Conservation (phyloP, 2,797 vertebrate genomes). For the Molothrus aeneus region DNA sequence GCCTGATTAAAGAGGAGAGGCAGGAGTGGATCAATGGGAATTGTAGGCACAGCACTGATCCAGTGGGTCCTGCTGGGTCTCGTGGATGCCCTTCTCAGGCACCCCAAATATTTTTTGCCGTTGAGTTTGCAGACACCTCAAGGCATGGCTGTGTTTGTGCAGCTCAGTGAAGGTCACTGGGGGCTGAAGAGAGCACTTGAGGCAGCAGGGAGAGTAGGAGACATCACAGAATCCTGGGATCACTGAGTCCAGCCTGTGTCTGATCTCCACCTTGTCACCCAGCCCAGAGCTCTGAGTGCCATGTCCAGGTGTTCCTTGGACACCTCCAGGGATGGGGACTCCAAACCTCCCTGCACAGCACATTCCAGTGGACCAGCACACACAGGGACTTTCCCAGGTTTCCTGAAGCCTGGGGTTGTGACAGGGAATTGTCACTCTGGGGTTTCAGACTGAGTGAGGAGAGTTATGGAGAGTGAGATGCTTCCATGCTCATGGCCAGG, state of each 20-base stretch:
- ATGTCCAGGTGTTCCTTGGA: fast-evolving
- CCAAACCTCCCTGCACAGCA: background rate
- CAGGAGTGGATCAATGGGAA: background rate
- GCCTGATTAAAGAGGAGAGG: conserved; percentile 10
- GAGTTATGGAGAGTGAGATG: background rate
- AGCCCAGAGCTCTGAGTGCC: background rate
- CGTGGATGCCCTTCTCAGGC: background rate
- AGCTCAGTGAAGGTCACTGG: background rate
- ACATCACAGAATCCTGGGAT: background rate
- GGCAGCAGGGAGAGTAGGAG: background rate
- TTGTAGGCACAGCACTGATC: background rate
- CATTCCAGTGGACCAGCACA: background rate
- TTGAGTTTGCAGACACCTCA: background rate
- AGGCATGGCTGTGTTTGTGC: background rate
- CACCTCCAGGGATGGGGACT: background rate
- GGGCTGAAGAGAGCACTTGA: background rate
- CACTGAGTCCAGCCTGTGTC: fast-evolving
- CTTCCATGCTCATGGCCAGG: background rate
- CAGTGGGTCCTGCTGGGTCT: background rate
- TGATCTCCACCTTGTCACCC: background rate
- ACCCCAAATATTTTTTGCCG: background rate
- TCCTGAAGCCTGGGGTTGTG: background rate
- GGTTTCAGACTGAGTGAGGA: background rate
- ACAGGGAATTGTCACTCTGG: background rate
- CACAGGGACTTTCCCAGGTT: background rate